Evolutionary conservation across 2,888 invertebrate species (phyloP).

Genomic region (Nineta flava): DNA sequence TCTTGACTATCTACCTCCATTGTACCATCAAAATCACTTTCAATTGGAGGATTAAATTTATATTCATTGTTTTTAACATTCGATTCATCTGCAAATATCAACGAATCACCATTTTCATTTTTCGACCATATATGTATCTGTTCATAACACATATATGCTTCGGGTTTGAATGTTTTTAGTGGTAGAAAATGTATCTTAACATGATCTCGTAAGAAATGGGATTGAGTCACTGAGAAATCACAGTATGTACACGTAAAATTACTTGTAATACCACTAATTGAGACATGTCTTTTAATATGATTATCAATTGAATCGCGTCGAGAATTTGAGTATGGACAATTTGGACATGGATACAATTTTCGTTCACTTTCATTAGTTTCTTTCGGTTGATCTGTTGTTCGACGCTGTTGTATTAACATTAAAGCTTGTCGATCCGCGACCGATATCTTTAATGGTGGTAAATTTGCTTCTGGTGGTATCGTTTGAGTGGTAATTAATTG

Average conservation of each 20-base stretch:
- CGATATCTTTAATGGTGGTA: slow-evolving; percentile 33
- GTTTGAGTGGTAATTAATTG: slow-evolving; percentile 15
- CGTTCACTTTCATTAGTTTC: slow-evolving; percentile 20
- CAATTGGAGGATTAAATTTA: not conserved
- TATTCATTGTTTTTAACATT: not conserved
- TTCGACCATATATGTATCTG: slow-evolving; percentile 38
- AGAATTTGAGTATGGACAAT: slow-evolving; percentile 66
- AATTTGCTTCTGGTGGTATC: slow-evolving; percentile 13
- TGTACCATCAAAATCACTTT: not conserved
- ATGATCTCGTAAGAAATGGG: slow-evolving; percentile 62
- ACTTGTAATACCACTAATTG: slow-evolving; percentile 38
- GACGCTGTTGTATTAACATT: slow-evolving; percentile 37
- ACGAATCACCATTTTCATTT: not conserved
- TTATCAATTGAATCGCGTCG: slow-evolving; percentile 56
- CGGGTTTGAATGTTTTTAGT: slow-evolving; percentile 36
- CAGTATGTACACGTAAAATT: slow-evolving; percentile 63
- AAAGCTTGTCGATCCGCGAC: slow-evolving; percentile 45
- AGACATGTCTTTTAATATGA: slow-evolving; percentile 58
- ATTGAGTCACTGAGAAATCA: slow-evolving; percentile 62
- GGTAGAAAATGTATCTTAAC: slow-evolving; percentile 57
- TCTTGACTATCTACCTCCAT: not conserved
- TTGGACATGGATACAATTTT: slow-evolving; percentile 49
- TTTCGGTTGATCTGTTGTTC: slow-evolving; percentile 23
- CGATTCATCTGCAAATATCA: not conserved
- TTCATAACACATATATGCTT: slow-evolving; percentile 44